phyloP scores from a whole-genome alignment of 2,888 invertebrate genomes.

The Epirrhoe tristata region DNA sequence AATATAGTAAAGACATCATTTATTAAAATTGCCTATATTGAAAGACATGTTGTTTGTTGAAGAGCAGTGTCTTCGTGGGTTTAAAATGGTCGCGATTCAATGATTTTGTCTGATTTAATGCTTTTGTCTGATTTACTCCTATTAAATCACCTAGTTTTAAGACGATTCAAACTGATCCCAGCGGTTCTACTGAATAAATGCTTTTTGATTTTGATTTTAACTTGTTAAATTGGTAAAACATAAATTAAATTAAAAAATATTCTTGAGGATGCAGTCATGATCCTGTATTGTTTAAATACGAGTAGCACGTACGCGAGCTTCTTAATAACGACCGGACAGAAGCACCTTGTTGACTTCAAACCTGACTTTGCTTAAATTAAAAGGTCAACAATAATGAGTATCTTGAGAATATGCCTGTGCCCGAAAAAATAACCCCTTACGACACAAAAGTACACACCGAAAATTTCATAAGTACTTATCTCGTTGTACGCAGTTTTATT shows the following conservation, averaged over 20 bases:
- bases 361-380: constrained; percentile 19
- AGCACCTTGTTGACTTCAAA: constrained; percentile 12
- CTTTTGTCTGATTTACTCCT: too few species aligned
- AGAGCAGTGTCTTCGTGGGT: too few species aligned
- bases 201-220: too few species aligned
- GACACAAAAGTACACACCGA: neutral
- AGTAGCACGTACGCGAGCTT: neutral
- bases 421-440: neutral
- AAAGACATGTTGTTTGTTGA: neutral
- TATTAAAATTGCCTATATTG: neutral
- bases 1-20: neutral
- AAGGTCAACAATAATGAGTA: constrained; percentile 15
- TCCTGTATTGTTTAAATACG: neutral
- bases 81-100: too few species aligned
- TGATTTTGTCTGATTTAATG: too few species aligned
- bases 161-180: too few species aligned
- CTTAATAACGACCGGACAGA: constrained; percentile 14
- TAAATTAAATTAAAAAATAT: too few species aligned
- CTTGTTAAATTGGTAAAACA: too few species aligned
- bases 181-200: too few species aligned
- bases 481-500: neutral
- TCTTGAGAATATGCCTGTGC: neutral
- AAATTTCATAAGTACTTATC: neutral
- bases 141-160: too few species aligned
- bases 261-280: neutral